Evolutionary conservation across 2,888 invertebrate species (phyloP), one percentile per base, ranked within the genome.

Genomic region (Craniophora ligustri): DNA sequence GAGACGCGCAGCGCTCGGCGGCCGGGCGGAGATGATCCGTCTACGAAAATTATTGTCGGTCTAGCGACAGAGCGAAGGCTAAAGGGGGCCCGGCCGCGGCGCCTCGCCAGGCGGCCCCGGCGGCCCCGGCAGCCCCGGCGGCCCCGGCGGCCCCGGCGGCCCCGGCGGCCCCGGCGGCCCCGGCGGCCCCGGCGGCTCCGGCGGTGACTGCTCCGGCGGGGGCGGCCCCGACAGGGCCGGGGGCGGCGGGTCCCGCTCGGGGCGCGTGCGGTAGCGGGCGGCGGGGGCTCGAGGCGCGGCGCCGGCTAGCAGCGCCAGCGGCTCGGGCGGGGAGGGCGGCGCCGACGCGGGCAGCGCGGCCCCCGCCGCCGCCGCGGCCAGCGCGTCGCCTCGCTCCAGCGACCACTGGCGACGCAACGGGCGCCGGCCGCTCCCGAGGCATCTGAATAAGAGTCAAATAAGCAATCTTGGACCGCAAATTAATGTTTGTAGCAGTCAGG

Each of bases 31-130:
- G 47, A 57, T 71, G 68, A 63, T 39, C 47, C 44, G 42, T 73
- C 84, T 87, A 86, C 83, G 58, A 85, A 87, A 87, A 89, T 90
- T 90, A 90, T 90, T 90, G 89, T 90, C 89, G 76, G 72, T 71
- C 74, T 74, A 69, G 66, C 61, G 75, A 63, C 62, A 15, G 14
- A 13, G 26, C 18, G 45, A 16, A 48, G 13, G 47, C 60, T 39
- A 61, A 57, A 54, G 44, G 41, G 50, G 49, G 48, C 53, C 75
- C 68, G 78, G 31, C 31, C 44, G 13, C 14, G 49, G 42, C n/a
- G 32, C 13, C 21, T 4, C 38, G 18, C n/a, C 15, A 38, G 39
- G 15, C 39, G 31, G 46, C 42, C 15, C 60, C 60, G 51, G 46
- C 46, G 42, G 41, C 54, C 48, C 50, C 35, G 66, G 47, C 6